These are phyloP conservation scores for Ceratotherium simum DNA, from an alignment of 2,113 vertebrate genomes.

Conservation along the genomic window DNA sequence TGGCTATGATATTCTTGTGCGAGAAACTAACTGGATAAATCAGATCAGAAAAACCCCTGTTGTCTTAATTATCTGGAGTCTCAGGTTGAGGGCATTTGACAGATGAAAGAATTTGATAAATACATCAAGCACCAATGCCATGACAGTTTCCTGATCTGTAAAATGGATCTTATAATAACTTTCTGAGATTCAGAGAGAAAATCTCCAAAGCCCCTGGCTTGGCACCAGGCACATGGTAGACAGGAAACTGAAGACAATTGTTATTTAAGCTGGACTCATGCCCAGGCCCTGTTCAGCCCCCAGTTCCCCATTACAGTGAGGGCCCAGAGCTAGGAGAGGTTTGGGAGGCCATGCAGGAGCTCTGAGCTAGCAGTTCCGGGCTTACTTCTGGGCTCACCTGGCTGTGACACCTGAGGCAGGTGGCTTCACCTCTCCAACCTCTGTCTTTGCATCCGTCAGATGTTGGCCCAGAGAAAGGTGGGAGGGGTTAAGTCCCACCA, in stretches of 20 bases:
- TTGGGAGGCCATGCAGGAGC: fast-evolving
- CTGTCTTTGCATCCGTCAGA: fast-evolving
- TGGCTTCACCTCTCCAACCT: not conserved
- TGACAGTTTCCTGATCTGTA: not conserved
- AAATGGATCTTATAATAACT: not conserved
- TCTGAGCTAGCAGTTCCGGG: too few relatives aligned
- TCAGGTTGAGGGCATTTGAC: not conserved
- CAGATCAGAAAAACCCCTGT: not conserved
- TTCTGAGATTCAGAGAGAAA: too few relatives aligned
- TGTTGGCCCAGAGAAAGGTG: fast-evolving
- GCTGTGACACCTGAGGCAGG: fast-evolving
- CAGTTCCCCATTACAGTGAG: fast-evolving
- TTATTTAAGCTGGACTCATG: fast-evolving
- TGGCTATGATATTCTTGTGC: fast-evolving
- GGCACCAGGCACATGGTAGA: not conserved
- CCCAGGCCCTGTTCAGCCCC: fast-evolving
- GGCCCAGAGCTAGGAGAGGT: fast-evolving
- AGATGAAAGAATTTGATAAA: not conserved
- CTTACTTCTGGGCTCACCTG: not conserved
- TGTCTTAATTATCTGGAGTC: too few relatives aligned
- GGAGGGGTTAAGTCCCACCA: too few relatives aligned
- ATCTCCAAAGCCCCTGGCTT: too few relatives aligned
- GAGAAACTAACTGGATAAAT: not conserved
- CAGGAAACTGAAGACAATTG: fast-evolving
- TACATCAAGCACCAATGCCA: fast-evolving